These are phyloP conservation scores for Polydrusus tereticollis DNA, from an alignment of 2,888 invertebrate species.

Conservation along the genomic window DNA sequence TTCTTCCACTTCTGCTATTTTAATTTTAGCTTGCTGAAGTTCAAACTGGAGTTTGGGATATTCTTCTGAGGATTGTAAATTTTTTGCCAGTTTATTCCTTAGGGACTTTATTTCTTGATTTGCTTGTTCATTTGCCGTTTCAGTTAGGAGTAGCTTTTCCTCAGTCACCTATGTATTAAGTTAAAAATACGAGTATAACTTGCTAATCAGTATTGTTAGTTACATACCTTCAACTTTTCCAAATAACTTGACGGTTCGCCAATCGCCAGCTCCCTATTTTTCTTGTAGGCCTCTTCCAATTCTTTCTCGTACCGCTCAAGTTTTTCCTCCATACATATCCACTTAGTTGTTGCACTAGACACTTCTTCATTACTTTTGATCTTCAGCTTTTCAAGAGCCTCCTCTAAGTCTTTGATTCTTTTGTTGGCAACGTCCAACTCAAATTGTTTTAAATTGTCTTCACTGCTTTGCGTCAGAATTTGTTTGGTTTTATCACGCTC, in stretches of 20 bases:
- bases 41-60: neutral
- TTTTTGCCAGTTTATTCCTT: conserved; percentile 22
- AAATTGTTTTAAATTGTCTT: conserved; percentile 54
- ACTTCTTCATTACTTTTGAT: conserved; percentile 41
- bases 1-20: neutral
- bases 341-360: conserved; percentile 15
- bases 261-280: conserved; percentile 11
- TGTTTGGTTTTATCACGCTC: conserved; percentile 18
- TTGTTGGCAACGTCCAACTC: conserved; percentile 56
- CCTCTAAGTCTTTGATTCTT: conserved; percentile 55
- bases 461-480: conserved; percentile 12
- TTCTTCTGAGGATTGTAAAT: conserved; percentile 1
- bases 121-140: conserved; percentile 9
- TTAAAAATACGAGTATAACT: no score
- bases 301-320: conserved; percentile 32
- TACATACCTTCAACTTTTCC: conserved; percentile 19
- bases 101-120: conserved; percentile 25
- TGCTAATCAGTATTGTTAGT: neutral
- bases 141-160: conserved; percentile 21
- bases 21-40: conserved; percentile 3
- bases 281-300: conserved; percentile 38
- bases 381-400: conserved; percentile 34
- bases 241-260: neutral
- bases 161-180: conserved; percentile 3
- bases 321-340: conserved; percentile 30